Conservation (phyloP, 2,113 vertebrate genomes). For the Otocyon megalotis region DNA sequence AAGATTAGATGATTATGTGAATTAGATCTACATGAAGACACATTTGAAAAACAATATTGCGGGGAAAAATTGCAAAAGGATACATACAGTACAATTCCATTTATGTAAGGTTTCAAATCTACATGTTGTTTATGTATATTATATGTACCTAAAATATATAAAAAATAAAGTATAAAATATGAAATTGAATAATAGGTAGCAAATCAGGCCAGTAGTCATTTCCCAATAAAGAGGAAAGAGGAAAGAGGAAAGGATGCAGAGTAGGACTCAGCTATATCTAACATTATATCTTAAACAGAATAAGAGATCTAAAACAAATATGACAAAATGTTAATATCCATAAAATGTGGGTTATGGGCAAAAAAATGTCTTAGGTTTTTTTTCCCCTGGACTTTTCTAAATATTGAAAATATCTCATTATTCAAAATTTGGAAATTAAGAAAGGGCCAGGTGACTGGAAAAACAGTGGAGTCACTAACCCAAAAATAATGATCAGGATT, state of each 20-base stretch:
- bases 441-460: not conserved
- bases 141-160: not conserved
- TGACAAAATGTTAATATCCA: slow-evolving; percentile 36
- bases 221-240: not conserved
- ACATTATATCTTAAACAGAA: slow-evolving; percentile 42
- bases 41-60: not conserved
- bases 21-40: not conserved
- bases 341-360: not conserved
- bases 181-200: slow-evolving; percentile 7
- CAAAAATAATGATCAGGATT: not conserved
- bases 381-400: slow-evolving; percentile 26
- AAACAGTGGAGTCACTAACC: not conserved
- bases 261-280: not conserved
- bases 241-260: not conserved
- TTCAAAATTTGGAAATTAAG: not conserved
- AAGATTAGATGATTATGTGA: not conserved
- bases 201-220: slow-evolving; percentile 3
- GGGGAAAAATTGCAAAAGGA: not conserved
- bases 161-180: not conserved
- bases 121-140: not conserved
- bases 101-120: slow-evolving; percentile 13
- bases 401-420: slow-evolving; percentile 46
- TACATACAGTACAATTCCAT: not conserved
- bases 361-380: not conserved
- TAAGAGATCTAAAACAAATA: slow-evolving; percentile 13